A percentile compares a stretch with the other conserved stretches of the same genome.
phyloP scores from a whole-genome alignment of 2,888 invertebrate genomes.

The Conistra vaccinii region DNA sequence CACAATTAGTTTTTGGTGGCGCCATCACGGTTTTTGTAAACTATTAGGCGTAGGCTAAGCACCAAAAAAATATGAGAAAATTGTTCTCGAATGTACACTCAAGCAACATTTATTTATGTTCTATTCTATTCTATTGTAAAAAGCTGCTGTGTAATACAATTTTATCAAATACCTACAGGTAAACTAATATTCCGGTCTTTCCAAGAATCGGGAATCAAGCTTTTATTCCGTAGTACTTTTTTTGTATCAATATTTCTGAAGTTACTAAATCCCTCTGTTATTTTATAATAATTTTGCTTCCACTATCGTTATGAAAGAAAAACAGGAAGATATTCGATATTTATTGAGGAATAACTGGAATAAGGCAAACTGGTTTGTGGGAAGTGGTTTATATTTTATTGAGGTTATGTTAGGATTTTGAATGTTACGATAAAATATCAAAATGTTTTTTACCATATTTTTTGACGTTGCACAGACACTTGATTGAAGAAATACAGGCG shows the following conservation, averaged over 20 bases:
- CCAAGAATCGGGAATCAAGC: neutral
- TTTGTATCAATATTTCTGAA: neutral
- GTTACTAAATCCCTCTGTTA: neutral
- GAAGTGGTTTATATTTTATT: neutral
- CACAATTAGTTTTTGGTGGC: too few species aligned
- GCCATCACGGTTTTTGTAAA: too few species aligned
- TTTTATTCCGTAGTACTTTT: too few species aligned
- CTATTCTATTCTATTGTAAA: neutral
- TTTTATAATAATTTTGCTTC: constrained; percentile 7
- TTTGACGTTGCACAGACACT: too few species aligned
- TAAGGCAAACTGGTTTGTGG: neutral
- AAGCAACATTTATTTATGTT: too few species aligned
- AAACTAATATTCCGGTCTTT: neutral
- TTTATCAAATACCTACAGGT: neutral
- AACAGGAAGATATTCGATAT: constrained; percentile 16
- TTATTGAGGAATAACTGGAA: constrained; percentile 2
- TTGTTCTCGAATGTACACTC: too few species aligned
- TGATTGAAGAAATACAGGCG: too few species aligned
- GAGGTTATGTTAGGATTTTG: neutral
- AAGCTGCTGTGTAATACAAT: neutral
- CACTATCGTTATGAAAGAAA: neutral
- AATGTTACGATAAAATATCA: too few species aligned
- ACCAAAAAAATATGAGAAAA: too few species aligned
- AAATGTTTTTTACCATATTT: too few species aligned
- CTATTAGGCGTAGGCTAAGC: too few species aligned